Base-by-base conservation (phyloP, 2,888 invertebrate genomes). In the Dynastes maya region DNA sequence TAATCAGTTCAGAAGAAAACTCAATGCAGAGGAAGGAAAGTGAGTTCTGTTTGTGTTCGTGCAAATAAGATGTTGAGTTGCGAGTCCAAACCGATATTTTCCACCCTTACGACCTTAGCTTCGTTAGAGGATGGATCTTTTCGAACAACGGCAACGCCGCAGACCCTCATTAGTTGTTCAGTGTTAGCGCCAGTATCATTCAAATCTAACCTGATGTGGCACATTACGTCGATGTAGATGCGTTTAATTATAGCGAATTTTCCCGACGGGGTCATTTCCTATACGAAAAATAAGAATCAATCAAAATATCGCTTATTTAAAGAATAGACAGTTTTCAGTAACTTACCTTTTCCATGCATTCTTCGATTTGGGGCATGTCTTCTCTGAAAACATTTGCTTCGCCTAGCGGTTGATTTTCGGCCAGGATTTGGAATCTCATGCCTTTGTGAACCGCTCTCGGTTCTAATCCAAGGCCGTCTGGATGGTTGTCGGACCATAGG, bases 401-500 rank as follows among this genome's bases (percentile, higher is more conserved):
- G 3, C 94, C 94, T 51, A 94, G 86, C 82, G 91, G 86, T 85
- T 92, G 91, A 82, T 91, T 92, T 2, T 84, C 85, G 83, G 92
- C 92, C 80, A 90, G 89, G 77, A 94, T 90, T 13, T 89, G 86
- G 87, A 94, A 94, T 84, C 91, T 91, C 92, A 93, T 93, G 49
- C 92, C 93, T 53, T 91, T 92, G 80, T 91, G 91, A 51, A 94
- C 91, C 6, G 93, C 94, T 65, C 93, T 90, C 1, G 93, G 90
- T 86, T 94, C 93, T 85, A 94, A 90, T 71, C 94, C 95, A 79
- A 93, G 89, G 53, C 95, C 95, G 84, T 94, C 93, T 3, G 94
- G 92, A 83, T 93, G 92, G 58, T 93, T 94, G 88, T 95, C 95
- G 32, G 94, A 94, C 94, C 95, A 95, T 88, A 95, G 93, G 86